phyloP scores from a whole-genome alignment of 1,140 invertebrate species.

The Pristionchus pacificus region DNA sequence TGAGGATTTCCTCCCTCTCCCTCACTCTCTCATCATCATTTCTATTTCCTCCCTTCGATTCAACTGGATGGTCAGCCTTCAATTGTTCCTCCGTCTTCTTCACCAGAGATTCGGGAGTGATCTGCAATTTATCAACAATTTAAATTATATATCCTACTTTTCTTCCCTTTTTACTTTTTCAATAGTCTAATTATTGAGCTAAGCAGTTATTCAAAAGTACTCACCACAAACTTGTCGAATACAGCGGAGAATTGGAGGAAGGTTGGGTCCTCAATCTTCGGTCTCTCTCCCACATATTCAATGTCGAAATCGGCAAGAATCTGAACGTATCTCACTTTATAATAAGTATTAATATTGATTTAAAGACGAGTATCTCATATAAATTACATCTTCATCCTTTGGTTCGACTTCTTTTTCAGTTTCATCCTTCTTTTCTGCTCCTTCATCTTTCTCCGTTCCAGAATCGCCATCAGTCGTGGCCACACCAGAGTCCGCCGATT shows the following conservation, averaged over 20 bases:
- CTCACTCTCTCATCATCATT: conserved; percentile 9
- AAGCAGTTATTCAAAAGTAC: conserved; percentile 1
- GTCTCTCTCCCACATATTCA: conserved; percentile 49
- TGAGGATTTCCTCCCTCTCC: conserved; percentile 30
- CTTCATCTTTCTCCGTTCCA: conserved; percentile 1
- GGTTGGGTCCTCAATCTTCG: conserved; percentile 47
- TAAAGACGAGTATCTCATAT: neutral
- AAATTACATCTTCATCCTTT: conserved; percentile 23
- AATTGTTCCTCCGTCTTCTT: neutral
- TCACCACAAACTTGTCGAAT: conserved; percentile 52
- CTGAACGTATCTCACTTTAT: conserved; percentile 11
- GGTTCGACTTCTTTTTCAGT: conserved; percentile 20
- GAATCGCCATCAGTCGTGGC: conserved; percentile 12
- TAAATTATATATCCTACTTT: conserved; percentile 9
- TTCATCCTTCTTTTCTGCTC: conserved; percentile 12
- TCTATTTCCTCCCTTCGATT: conserved; percentile 11
- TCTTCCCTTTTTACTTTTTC: conserved; percentile 1
- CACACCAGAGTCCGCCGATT: conserved; percentile 15
- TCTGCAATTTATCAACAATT: conserved; percentile 28
- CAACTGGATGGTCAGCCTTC: neutral
- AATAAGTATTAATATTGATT: conserved; percentile 7
- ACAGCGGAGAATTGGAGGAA: conserved; percentile 49
- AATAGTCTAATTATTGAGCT: neutral
- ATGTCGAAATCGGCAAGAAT: conserved; percentile 44
- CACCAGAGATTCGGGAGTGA: neutral